Evolutionary conservation across 2,113 vertebrate species (phyloP).

Genomic region (Australoheros scitulus): DNA sequence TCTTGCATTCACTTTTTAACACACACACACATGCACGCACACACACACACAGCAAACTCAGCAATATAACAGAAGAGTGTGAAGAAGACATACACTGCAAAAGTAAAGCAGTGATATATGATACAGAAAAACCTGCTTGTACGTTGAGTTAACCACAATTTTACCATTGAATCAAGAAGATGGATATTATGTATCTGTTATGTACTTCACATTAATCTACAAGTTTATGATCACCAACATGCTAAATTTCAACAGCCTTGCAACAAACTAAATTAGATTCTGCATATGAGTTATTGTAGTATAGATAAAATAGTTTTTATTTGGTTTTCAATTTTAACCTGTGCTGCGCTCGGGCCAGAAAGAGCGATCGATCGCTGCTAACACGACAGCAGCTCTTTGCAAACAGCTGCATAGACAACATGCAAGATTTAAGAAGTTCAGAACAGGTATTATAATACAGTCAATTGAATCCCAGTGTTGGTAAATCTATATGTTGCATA

Average conservation of each 20-base stretch:
- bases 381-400: no score
- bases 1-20: no score
- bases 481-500: no score
- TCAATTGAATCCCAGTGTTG: not conserved
- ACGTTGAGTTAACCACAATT: not conserved
- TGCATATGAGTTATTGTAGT: not conserved
- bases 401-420: no score
- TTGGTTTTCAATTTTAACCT: not conserved
- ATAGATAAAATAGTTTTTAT: not conserved
- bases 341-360: no score
- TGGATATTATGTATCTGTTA: not conserved
- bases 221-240: not conserved
- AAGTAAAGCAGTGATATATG: constrained; percentile 2
- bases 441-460: not conserved
- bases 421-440: not conserved
- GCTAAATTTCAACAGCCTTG: not conserved
- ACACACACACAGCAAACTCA: not conserved
- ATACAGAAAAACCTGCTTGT: not conserved
- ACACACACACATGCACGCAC: not conserved
- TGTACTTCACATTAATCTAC: not conserved
- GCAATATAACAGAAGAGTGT: not conserved
- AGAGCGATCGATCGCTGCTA: no score
- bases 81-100: not conserved
- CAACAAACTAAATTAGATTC: not conserved
- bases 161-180: not conserved